Evolutionary conservation across 2,113 vertebrate genomes (phyloP).

Genomic region (Phaethon lepturus): DNA sequence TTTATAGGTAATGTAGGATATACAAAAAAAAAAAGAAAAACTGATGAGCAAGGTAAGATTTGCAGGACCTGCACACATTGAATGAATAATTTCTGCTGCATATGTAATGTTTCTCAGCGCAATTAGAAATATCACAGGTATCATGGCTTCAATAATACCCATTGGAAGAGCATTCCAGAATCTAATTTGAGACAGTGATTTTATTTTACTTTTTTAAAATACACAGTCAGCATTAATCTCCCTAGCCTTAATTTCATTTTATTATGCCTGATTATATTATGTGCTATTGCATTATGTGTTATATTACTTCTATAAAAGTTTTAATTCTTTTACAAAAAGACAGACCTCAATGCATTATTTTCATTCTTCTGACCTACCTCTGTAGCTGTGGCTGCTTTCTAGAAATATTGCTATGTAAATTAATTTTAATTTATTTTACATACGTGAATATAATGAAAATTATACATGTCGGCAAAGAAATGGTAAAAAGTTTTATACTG

Average conservation of each 20-base stretch:
- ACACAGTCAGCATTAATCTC: not conserved
- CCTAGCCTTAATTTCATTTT: not conserved
- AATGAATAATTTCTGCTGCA: not conserved
- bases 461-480: not conserved
- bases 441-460: conserved; percentile 29
- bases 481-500: conserved; percentile 58
- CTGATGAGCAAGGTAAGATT: accelerated
- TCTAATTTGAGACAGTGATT: not conserved
- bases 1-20: not conserved
- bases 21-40: not conserved
- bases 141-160: accelerated
- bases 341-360: not conserved
- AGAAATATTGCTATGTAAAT: conserved; percentile 45
- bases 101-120: not conserved
- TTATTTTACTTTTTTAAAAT: not conserved
- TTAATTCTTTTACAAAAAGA: not conserved
- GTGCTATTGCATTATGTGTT: not conserved
- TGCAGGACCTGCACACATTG: accelerated
- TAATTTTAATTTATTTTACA: conserved; percentile 45
- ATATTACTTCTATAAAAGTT: not conserved
- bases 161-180: not conserved
- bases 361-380: not conserved
- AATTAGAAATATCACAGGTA: not conserved
- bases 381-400: not conserved
- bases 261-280: not conserved